Base-by-base conservation (phyloP, 1,140 invertebrate genomes). In the Drosophila suzukii region DNA sequence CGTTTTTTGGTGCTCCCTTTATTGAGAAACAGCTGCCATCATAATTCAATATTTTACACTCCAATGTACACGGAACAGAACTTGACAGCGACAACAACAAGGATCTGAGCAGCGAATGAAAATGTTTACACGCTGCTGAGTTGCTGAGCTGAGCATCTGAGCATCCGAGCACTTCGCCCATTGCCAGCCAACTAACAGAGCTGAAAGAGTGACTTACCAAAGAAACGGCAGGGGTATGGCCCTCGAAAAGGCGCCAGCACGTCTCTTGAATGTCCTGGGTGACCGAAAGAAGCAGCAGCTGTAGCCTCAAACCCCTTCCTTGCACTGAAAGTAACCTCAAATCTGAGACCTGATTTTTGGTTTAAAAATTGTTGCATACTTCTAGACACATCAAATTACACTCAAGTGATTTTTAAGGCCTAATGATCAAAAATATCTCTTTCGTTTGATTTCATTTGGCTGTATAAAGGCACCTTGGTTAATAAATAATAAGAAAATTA, bases 21-120 rank as follows among this genome's bases (percentile, higher is more conserved):
- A 88, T 89, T 83, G 84, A 89, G 80, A 80, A 88, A 75, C 84
- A 88, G 80, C 84, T 88, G 84, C 84, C 84, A 89, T 88, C 84
- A 88, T 88, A 88, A 88, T 89, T 88, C 84, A 88, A 88, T 88
- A 89, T 84, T 89, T 88, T 84, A 83, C 84, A 84, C 84, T 89
- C 80, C 80, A 88, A 84, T 89, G 80, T 89, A 68, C 84, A 88
- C 65, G 61, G 66, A 88, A 84, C 80, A 83, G 46, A 83, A 81
- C 84, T 80, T 89, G 84, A 89, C 84, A 88, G 84, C 36, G 39
- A 49, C 61, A 75, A 54, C 61, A 53, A 53, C 49, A 65, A 57
- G 55, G 46, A 57, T 38, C 66, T 44, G 47, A 62, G 61, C 53
- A 75, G 58, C 62, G 79, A 81, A 75, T 88, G 83, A 86, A 86